These are phyloP conservation scores for Holothuria leucospilota DNA, from an alignment of 53 echinoderm and acorn worm species.

Conservation along the genomic window DNA sequence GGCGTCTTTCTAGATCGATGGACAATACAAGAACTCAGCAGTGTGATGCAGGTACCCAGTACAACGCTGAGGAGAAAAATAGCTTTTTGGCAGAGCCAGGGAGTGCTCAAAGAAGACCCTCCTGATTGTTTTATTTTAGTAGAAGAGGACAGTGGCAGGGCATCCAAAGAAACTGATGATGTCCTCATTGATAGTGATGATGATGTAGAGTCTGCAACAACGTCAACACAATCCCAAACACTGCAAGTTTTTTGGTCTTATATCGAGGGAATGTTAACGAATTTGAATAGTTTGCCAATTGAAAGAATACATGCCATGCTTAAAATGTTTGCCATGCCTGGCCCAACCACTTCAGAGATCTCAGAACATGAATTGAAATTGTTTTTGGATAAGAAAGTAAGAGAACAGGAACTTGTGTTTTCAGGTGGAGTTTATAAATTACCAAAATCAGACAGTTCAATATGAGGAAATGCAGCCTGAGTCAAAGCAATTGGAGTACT, in stretches of 20 bases:
- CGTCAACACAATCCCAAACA: constrained; percentile 83
- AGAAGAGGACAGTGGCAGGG: constrained; percentile 73
- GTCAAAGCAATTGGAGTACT: too few species aligned
- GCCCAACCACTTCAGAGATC: constrained; percentile 83
- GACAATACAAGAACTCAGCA: constrained; percentile 93
- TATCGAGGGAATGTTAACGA: constrained; percentile 97
- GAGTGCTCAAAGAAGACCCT: constrained; percentile 84
- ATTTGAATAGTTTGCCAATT: constrained; percentile 83
- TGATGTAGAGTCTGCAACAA: constrained; percentile 91
- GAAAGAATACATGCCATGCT: constrained; percentile 95
- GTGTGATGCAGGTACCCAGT: constrained; percentile 89
- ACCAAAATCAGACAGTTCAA: constrained; percentile 60
- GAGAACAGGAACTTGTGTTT: constrained; percentile 85
- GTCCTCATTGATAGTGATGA: constrained; percentile 91
- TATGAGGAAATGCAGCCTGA: too few species aligned
- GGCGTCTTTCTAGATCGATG: constrained; percentile 67
- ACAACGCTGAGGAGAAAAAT: constrained; percentile 91
- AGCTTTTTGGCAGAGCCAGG: constrained; percentile 99
- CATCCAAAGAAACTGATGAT: constrained; percentile 74
- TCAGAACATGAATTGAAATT: constrained; percentile 86
- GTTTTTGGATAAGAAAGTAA: constrained; percentile 89
- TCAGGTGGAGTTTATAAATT: constrained; percentile 88
- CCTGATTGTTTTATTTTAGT: constrained; percentile 87
- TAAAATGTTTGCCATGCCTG: constrained; percentile 98
- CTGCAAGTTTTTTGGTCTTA: constrained; percentile 99